A percentile compares a stretch with the other conserved stretches of the same genome.
Conservation (phyloP, 1,140 invertebrate species). For the Halyomorpha halys region DNA sequence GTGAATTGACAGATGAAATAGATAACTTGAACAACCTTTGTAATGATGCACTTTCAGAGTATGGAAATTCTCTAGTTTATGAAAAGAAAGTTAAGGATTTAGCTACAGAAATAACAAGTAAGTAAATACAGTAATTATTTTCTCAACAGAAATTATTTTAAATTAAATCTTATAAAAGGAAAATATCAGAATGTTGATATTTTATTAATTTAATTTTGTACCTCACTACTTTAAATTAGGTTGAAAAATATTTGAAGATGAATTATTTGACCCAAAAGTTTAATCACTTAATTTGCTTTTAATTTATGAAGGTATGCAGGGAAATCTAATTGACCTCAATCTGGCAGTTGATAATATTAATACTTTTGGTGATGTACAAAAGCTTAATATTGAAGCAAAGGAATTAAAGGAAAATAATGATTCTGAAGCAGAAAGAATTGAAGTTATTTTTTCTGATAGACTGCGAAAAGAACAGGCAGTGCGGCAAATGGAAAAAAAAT, state of each 20-base stretch:
- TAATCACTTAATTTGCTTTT: neutral
- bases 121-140: neutral
- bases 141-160: too few species aligned
- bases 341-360: conserved; percentile 1
- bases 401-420: conserved; percentile 15
- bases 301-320: neutral
- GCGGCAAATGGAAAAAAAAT: conserved; percentile 7
- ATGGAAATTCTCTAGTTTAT: conserved; percentile 13
- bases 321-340: conserved; percentile 6
- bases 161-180: too few species aligned
- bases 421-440: conserved; percentile 6
- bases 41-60: conserved; percentile 4
- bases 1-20: conserved; percentile 13
- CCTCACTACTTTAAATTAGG: too few species aligned
- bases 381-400: conserved; percentile 4
- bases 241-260: too few species aligned
- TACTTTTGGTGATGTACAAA: conserved; percentile 9
- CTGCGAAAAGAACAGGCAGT: conserved; percentile 4
- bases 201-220: too few species aligned
- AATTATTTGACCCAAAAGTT: too few species aligned
- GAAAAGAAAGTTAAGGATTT: conserved; percentile 11
- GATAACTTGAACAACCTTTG: conserved; percentile 2
- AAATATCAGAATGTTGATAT: too few species aligned
- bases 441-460: conserved; percentile 10
- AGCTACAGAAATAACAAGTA: conserved; percentile 8